These are phyloP conservation scores for Parnassius glacialis DNA, from an alignment of 2,888 invertebrate species.

Conservation along the genomic window DNA sequence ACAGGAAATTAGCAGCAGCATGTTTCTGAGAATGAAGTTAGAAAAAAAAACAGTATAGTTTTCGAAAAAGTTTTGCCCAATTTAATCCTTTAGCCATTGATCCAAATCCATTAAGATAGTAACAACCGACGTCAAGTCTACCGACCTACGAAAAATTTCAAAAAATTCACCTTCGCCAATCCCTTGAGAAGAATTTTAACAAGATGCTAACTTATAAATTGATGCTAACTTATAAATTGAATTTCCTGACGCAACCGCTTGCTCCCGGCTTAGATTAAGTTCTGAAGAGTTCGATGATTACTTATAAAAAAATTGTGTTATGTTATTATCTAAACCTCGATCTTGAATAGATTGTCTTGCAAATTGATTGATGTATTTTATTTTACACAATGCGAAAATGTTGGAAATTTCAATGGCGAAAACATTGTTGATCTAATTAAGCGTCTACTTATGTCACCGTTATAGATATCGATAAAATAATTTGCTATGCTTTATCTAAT, in stretches of 20 bases:
- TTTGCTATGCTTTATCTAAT: too few species aligned
- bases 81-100: too few species aligned
- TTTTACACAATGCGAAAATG: not conserved
- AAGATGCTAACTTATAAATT: slow-evolving; percentile 77
- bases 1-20: too few species aligned
- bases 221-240: slow-evolving; percentile 78
- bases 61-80: too few species aligned
- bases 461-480: too few species aligned
- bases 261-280: slow-evolving; percentile 71
- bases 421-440: too few species aligned
- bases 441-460: too few species aligned
- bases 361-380: not conserved
- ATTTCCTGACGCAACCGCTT: slow-evolving; percentile 71
- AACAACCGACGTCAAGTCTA: slow-evolving; percentile 12
- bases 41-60: too few species aligned
- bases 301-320: slow-evolving; percentile 57
- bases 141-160: slow-evolving; percentile 24
- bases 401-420: not conserved
- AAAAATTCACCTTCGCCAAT: slow-evolving; percentile 35
- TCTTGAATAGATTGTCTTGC: slow-evolving; percentile 1
- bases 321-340: slow-evolving; percentile 35
- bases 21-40: too few species aligned
- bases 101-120: too few species aligned
- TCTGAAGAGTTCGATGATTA: slow-evolving; percentile 70
- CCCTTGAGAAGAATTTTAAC: slow-evolving; percentile 74